These are phyloP conservation scores for Prosapia bicincta DNA, from an alignment of 2,888 invertebrate genomes.

Conservation along the genomic window DNA sequence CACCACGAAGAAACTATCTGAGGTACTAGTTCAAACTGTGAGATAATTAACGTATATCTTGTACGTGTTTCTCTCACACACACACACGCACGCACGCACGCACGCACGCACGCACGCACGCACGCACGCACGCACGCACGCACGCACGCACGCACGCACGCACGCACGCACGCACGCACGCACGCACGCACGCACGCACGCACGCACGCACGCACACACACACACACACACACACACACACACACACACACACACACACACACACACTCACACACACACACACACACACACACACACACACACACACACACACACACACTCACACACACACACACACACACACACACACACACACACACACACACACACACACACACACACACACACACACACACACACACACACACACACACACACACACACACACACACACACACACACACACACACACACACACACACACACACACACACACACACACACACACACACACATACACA, in stretches of 20 bases:
- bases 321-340: constrained; percentile 1
- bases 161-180: background rate
- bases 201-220: background rate
- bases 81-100: too few species aligned
- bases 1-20: too few species aligned
- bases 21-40: too few species aligned
- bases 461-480: background rate
- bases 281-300: background rate
- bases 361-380: constrained; percentile 3
- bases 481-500: background rate
- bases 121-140: background rate
- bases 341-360: constrained; percentile 5
- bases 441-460: constrained; percentile 5
- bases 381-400: constrained; percentile 3
- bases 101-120: background rate
- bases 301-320: background rate
- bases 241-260: background rate
- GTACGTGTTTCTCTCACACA: too few species aligned
- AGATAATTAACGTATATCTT: too few species aligned
- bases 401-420: background rate
- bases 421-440: constrained; percentile 3
- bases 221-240: background rate
- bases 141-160: background rate
- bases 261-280: constrained; percentile 3
- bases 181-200: background rate